Evolutionary conservation across 1,140 invertebrate species (phyloP).

Genomic region (Mesaphorura yosii): DNA sequence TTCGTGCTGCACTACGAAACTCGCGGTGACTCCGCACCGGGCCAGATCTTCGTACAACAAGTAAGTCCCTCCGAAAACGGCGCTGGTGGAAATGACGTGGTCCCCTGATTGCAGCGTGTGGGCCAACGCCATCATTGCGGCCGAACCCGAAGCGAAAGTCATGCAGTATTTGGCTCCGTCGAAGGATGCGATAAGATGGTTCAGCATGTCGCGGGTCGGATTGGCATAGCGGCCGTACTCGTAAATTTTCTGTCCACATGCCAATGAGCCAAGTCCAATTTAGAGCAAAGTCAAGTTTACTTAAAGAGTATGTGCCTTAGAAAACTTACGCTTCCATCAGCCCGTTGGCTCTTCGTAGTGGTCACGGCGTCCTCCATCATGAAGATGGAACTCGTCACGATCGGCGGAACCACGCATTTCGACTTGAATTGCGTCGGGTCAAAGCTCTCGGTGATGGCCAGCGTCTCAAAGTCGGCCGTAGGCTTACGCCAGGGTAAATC

Average conservation of each 20-base stretch:
- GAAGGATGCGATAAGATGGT: too few species aligned
- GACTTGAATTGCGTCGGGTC: neutral
- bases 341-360: too few species aligned
- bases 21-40: constrained; percentile 52
- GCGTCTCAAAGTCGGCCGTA: constrained; percentile 1
- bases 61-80: constrained; percentile 84
- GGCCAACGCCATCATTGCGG: constrained; percentile 61
- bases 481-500: too few species aligned
- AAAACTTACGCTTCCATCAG: too few species aligned
- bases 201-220: too few species aligned
- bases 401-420: constrained; percentile 11
- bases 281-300: too few species aligned
- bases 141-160: constrained; percentile 81
- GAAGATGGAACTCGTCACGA: constrained; percentile 10
- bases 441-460: neutral
- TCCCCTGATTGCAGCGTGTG: constrained; percentile 64
- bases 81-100: constrained; percentile 79
- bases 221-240: too few species aligned
- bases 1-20: constrained; percentile 69
- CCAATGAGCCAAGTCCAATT: too few species aligned
- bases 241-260: too few species aligned
- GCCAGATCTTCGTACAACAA: neutral
- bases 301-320: too few species aligned
- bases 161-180: too few species aligned
- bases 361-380: constrained; percentile 2